Base-by-base conservation (phyloP, 2,888 invertebrate species). In the Lochmaea crataegi region DNA sequence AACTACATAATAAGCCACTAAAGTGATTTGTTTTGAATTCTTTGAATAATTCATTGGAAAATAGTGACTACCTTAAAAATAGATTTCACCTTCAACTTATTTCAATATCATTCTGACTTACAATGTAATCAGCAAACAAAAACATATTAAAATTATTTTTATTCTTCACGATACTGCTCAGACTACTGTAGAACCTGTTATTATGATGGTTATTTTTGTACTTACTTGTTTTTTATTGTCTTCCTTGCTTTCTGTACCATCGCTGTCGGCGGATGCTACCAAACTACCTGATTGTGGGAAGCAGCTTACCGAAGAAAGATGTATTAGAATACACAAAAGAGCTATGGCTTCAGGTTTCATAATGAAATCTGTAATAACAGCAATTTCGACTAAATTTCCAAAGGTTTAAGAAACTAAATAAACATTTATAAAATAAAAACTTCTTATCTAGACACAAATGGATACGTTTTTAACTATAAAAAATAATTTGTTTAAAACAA, bases 241-340 rank as follows among this genome's bases (percentile, higher is more conserved):
- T n/a, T 26, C 32, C 12, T 58, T 18, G 11, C 26, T 32, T 65
- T 71, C 66, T 58, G 67, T 60, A 60, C 68, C 51, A 26, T 58
- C 18, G 18, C 65, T 60, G 11, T 60, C 58, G 2, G 68, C 32
- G 3, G 76, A 67, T 26, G 75, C 65, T 42, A 76, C 67, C 16
- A 76, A 71, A 72, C 73, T 75, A 48, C 53, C 51, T 14, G 73
- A 41, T 61, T 73, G 71, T 9, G 75, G 73, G 11, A 68, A 67
- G 7, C 68, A 68, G 48, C 63, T 42, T 11, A 10, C 57, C 11
- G 18, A 2, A 11, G 68, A 61, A 12, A 68, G 41, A 60, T 68
- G 41, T 42, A 70, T 51, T 11, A 72, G 38, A 32, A 66, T 51
- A 26, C 69, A 48, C 61, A 68, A 65, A 32, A 74, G 16, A 57